phyloP scores from a whole-genome alignment of 2,888 invertebrate species.

The Cylloceria caligata region DNA sequence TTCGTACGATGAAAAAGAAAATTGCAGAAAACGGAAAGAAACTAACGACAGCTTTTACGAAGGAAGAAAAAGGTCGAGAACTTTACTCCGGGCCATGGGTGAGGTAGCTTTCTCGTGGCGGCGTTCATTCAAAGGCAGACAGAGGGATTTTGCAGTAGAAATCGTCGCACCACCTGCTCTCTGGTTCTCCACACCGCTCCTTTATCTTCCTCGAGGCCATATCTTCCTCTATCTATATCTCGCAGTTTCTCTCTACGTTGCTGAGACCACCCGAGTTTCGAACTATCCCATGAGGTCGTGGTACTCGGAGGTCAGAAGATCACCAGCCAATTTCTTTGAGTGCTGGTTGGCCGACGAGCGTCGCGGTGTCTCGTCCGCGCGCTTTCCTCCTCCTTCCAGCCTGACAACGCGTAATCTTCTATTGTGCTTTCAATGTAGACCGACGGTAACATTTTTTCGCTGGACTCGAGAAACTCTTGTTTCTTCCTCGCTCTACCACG shows the following conservation, averaged over 20 bases:
- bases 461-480: conserved; percentile 48
- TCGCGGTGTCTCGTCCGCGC: conserved; percentile 68
- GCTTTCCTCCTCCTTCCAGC: conserved; percentile 21
- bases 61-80: conserved; percentile 29
- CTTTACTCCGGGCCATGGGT: conserved; percentile 10
- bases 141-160: conserved; percentile 44
- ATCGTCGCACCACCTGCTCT: conserved; percentile 53
- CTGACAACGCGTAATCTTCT: conserved; percentile 41
- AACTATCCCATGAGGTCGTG: conserved; percentile 78
- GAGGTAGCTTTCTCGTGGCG: conserved; percentile 41
- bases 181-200: conserved; percentile 25
- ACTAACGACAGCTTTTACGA: not conserved
- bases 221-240: conserved; percentile 30
- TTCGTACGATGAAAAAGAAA: no score
- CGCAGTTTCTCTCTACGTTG: conserved; percentile 40
- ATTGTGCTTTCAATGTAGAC: conserved; percentile 66
- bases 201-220: conserved; percentile 24
- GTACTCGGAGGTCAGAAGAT: conserved; percentile 78
- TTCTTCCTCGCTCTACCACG: conserved; percentile 2
- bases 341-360: conserved; percentile 74
- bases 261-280: conserved; percentile 73
- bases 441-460: conserved; percentile 58
- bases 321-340: conserved; percentile 83
- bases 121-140: conserved; percentile 60
- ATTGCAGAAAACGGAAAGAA: not conserved